Percentiles rank a stretch among this genome's conserved stretches.
phyloP scores from a whole-genome alignment of 2,113 vertebrate species.

The Salvelinus alpinus region DNA sequence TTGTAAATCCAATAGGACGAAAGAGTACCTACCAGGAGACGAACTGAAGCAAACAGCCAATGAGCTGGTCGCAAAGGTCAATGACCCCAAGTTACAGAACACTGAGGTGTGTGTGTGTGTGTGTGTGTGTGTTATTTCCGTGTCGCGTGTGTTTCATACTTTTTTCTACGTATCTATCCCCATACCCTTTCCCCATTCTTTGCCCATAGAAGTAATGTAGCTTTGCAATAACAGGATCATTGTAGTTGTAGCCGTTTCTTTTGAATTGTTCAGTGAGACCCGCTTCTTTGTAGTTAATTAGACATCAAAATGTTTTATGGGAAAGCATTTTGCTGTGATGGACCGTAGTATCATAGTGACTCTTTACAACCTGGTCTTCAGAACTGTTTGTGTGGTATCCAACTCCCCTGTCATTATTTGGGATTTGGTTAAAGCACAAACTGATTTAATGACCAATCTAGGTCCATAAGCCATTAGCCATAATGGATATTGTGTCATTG shows the following conservation, averaged over 20 bases:
- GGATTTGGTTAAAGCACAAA: not conserved
- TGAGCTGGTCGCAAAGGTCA: conserved; percentile 92
- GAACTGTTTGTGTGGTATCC: no score
- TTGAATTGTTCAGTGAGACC: no score
- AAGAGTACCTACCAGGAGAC: conserved; percentile 89
- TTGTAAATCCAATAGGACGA: conserved; percentile 75
- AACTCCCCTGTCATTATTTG: no score
- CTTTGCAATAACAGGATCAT: not conserved
- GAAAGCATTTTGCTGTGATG: conserved; percentile 16
- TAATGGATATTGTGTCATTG: conserved; percentile 57
- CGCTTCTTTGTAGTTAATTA: no score
- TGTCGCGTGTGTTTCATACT: conserved; percentile 15
- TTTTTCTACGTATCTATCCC: conserved; percentile 38
- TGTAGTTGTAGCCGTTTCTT: not conserved
- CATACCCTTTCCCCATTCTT: conserved; percentile 38
- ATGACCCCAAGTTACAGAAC: conserved; percentile 92
- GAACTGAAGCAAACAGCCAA: conserved; percentile 89
- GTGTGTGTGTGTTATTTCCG: conserved; percentile 12
- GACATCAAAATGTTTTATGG: not conserved
- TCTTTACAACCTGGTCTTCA: not conserved
- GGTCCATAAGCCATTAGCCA: conserved; percentile 25
- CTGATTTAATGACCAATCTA: not conserved
- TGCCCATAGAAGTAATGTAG: conserved; percentile 9
- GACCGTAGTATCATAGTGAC: conserved; percentile 25
- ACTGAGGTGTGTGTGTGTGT: conserved; percentile 81